phyloP scores from a whole-genome alignment of 2,888 invertebrate species.

The Fabriciana adippe region DNA sequence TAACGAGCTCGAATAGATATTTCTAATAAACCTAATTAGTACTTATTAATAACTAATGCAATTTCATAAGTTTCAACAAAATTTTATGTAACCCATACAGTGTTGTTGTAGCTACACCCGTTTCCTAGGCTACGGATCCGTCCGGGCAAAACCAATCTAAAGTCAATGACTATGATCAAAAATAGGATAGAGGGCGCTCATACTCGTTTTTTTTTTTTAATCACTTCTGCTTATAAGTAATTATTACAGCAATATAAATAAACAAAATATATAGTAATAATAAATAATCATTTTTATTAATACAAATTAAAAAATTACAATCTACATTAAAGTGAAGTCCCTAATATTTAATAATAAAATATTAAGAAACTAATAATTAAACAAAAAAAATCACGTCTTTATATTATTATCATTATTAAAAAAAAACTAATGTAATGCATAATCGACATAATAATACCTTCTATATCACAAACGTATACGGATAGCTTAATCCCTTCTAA shows the following conservation, averaged over 20 bases:
- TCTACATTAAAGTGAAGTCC: too few species aligned
- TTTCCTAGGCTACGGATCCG: constrained; percentile 79
- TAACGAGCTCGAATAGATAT: constrained; percentile 36
- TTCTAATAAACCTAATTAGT: constrained; percentile 37
- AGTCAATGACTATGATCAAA: constrained; percentile 29
- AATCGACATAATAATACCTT: constrained; percentile 23
- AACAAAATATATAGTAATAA: too few species aligned
- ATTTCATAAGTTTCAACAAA: constrained; percentile 31
- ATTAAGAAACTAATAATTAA: too few species aligned
- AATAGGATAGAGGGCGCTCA: constrained; percentile 33
- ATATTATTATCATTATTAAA: neutral
- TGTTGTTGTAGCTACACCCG: constrained; percentile 81
- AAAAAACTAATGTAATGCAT: neutral
- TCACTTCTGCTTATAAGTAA: neutral
- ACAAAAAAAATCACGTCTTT: too few species aligned
- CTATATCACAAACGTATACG: constrained; percentile 34
- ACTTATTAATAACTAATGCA: constrained; percentile 33
- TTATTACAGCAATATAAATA: too few species aligned
- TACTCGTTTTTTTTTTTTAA: neutral
- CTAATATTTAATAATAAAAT: too few species aligned
- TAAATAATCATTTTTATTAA: too few species aligned
- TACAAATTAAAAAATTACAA: too few species aligned
- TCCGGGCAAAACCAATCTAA: constrained; percentile 41
- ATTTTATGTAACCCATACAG: constrained; percentile 69
- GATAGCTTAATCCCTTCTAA: constrained; percentile 24